Evolutionary conservation across 2,113 vertebrate genomes (phyloP), one percentile per base, ranked within the genome.

Genomic region (Rhea pennata): DNA sequence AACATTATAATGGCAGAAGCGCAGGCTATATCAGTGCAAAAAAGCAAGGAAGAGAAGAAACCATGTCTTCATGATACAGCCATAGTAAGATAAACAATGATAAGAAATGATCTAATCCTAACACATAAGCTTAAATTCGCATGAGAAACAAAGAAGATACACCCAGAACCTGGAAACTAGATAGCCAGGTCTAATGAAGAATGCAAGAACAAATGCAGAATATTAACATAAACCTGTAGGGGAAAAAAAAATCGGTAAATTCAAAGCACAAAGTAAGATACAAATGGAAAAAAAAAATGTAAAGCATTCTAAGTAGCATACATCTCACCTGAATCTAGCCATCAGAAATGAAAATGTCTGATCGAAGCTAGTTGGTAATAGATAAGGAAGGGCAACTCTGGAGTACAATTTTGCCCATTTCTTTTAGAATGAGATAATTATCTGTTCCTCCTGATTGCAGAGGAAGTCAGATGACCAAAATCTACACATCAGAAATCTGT

Each of bases 31-130:
- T 67, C n/a, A 33, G 26, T 54, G 39, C 5, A 65, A 67, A 66
- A 39, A 14, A 17, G 0, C 3, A 72, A 62, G 8, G 5, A 40
- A 71, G 7, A 13, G 23, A 59, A 66, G 22, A 69, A 71, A 81
- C 3, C 0, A 23, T 62, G 4, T 39, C 2, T 40, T 67, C 12
- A 73, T 51, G 6, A 44, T 58, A 54, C 70, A 15, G 1, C 1
- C 12, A 72, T 53, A 29, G 56, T 26, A 56, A 73, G 48, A 51
- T 14, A 73, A 76, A 58, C 13, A 10, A 56, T 69, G 0, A 26
- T 31, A 70, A 80, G 13, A 90, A 86, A 80, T 67, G 40, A 20
- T 44, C 12, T 64, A 36, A 51, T 88, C 4, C 46, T 86, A 42
- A 40, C 54, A 67, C 36, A 27, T 79, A 11, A 51, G 14, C 71